Percentiles rank a stretch among this genome's conserved stretches.
Conservation (phyloP, 92 coral and sea anemone species). For the Bergia puertoricense region DNA sequence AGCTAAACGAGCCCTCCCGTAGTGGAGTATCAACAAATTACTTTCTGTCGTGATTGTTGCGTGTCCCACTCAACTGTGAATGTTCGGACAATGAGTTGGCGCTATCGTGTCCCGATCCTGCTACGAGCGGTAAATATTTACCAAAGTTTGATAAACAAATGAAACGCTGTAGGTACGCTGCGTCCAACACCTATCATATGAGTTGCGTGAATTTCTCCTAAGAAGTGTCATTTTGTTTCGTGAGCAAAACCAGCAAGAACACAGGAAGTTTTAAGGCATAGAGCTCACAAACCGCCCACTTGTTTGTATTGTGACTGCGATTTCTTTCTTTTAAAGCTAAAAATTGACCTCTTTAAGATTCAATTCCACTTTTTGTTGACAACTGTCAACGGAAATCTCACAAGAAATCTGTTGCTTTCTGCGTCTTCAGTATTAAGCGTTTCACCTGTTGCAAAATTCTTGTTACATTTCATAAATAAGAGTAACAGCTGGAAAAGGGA, state of each 20-base stretch:
- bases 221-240: background rate
- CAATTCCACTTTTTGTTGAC: background rate
- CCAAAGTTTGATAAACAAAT: too few relatives aligned
- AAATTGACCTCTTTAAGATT: background rate
- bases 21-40: background rate
- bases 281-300: background rate
- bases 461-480: background rate
- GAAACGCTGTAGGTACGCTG: too few relatives aligned
- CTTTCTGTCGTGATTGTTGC: background rate
- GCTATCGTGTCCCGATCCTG: background rate
- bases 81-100: background rate
- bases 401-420: background rate
- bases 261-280: background rate
- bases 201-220: background rate
- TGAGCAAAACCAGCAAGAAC: background rate
- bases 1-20: background rate
- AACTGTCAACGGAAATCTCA: background rate
- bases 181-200: background rate
- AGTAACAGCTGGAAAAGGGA: background rate
- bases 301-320: background rate
- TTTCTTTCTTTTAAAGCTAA: background rate
- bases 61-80: background rate
- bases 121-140: too few relatives aligned
- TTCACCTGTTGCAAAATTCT: background rate
- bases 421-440: background rate